Evolutionary conservation across 2,888 invertebrate species (phyloP).

Genomic region (Hirtodrosophila alboralis): DNA sequence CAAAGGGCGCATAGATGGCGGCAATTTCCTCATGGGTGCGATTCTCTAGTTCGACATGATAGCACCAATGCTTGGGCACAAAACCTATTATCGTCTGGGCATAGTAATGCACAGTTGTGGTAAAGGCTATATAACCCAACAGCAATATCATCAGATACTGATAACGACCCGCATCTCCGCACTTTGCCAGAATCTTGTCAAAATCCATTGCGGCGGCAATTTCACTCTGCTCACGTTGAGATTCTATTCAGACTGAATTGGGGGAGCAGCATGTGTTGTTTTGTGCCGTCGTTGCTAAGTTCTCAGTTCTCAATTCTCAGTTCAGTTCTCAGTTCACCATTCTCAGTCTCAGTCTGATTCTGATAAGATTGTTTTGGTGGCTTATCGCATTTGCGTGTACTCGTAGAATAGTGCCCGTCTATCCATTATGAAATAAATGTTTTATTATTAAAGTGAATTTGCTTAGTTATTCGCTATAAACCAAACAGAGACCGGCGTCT

Average conservation of each 20-base stretch:
- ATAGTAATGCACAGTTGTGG: slow-evolving; percentile 86
- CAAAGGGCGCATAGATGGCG: slow-evolving; percentile 72
- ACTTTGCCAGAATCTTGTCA: slow-evolving; percentile 85
- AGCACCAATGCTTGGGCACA: slow-evolving; percentile 84
- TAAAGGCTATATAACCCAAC: slow-evolving; percentile 85
- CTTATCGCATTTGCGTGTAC: slow-evolving; percentile 54
- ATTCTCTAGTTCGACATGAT: slow-evolving; percentile 72
- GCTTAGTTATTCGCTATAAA: slow-evolving; percentile 56
- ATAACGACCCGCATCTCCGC: slow-evolving; percentile 85
- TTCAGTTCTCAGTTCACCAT: slow-evolving; percentile 20
- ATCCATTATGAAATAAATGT: slow-evolving; percentile 46
- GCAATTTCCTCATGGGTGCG: slow-evolving; percentile 73
- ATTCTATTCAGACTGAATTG: slow-evolving; percentile 63
- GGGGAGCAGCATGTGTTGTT: slow-evolving; percentile 13
- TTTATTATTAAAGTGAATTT: slow-evolving; percentile 72
- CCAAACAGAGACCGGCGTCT: slow-evolving; percentile 53
- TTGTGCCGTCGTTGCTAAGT: too few species aligned
- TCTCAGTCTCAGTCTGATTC: slow-evolving; percentile 19
- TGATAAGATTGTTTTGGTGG: slow-evolving; percentile 65
- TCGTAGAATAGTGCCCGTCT: slow-evolving; percentile 31
- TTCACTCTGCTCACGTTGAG: slow-evolving; percentile 44
- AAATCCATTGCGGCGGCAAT: slow-evolving; percentile 80
- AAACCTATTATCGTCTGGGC: slow-evolving; percentile 86
- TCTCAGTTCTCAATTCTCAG: slow-evolving; percentile 14
- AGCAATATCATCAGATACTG: slow-evolving; percentile 85